phyloP scores from a whole-genome alignment of 2,113 vertebrate genomes.

The Phrynocephalus versicolor region DNA sequence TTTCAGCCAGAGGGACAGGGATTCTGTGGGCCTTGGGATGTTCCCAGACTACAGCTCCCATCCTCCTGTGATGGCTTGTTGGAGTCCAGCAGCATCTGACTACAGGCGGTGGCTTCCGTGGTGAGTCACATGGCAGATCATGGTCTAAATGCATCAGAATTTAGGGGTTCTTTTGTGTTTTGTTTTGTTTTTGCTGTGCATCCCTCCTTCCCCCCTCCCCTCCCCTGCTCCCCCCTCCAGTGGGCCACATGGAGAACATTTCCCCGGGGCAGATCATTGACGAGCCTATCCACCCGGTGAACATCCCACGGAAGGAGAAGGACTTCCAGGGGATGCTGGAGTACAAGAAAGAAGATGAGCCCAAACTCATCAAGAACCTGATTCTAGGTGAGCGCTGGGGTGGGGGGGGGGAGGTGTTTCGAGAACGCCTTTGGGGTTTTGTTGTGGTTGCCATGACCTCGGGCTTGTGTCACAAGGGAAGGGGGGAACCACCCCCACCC shows the following conservation, averaged over 20 bases:
- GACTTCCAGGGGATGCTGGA: slow-evolving; percentile 99
- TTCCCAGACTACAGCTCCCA: no score
- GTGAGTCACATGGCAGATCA: background rate
- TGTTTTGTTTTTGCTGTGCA: background rate
- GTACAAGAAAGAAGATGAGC: slow-evolving; percentile 97
- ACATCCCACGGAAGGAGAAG: slow-evolving; percentile 97
- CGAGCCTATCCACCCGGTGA: slow-evolving; percentile 93
- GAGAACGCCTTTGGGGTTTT: no score
- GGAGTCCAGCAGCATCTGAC: no score
- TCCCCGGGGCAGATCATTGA: slow-evolving; percentile 96
- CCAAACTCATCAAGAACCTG: slow-evolving; percentile 95
- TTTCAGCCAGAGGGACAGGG: no score
- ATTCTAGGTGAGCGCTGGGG: slow-evolving; percentile 81
- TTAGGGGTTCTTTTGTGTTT: background rate
- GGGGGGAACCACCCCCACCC: background rate
- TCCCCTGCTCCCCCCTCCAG: slow-evolving; percentile 52
- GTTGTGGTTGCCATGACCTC: background rate
- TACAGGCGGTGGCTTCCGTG: no score
- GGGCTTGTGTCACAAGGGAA: slow-evolving; percentile 11
- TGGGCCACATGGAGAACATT: slow-evolving; percentile 85
- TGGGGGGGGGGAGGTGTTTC: no score
- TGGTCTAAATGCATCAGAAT: background rate
- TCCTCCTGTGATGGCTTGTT: no score
- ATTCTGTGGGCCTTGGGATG: no score
- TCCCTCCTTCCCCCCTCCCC: background rate